phyloP scores from a whole-genome alignment of 2,113 vertebrate genomes.

The Synchiropus splendidus region DNA sequence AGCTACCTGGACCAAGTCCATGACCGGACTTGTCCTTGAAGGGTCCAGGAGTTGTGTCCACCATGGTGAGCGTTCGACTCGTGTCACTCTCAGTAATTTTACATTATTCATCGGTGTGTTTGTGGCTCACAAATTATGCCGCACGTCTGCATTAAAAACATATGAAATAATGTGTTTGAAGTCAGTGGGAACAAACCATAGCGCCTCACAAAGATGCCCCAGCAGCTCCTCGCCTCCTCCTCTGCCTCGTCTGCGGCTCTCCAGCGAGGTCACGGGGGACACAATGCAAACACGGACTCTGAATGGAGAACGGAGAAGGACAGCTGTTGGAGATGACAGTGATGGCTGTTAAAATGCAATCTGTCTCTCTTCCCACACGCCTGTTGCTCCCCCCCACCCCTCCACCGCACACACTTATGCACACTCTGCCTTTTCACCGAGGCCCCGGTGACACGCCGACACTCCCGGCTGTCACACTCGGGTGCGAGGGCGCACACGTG shows the following conservation, averaged over 20 bases:
- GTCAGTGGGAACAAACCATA: too few species aligned
- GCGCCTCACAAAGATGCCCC: background rate
- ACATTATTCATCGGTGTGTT: too few species aligned
- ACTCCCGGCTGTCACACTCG: slow-evolving; percentile 58
- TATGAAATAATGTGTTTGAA: too few species aligned
- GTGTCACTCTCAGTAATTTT: too few species aligned
- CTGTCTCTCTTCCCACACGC: slow-evolving; percentile 66
- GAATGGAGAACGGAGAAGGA: slow-evolving; percentile 70
- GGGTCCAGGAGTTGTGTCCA: too few species aligned
- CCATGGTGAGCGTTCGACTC: too few species aligned
- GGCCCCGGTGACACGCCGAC: slow-evolving; percentile 46
- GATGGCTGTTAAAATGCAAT: slow-evolving; percentile 74
- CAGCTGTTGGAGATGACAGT: slow-evolving; percentile 77
- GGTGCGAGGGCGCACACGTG: slow-evolving; percentile 29
- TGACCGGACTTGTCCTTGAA: too few species aligned
- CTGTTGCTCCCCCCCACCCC: slow-evolving; percentile 47
- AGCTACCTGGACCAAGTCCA: too few species aligned
- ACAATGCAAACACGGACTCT: slow-evolving; percentile 69
- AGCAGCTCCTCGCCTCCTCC: background rate
- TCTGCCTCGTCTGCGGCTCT: slow-evolving; percentile 36
- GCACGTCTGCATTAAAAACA: too few species aligned
- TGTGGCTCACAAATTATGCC: too few species aligned
- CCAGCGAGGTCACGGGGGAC: slow-evolving; percentile 60
- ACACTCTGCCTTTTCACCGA: slow-evolving; percentile 33
- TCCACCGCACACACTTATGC: slow-evolving; percentile 6